A percentile compares a stretch with the other conserved stretches of the same genome.
Evolutionary conservation across 2,888 invertebrate species (phyloP).

Genomic region (Zelleria hepariella): DNA sequence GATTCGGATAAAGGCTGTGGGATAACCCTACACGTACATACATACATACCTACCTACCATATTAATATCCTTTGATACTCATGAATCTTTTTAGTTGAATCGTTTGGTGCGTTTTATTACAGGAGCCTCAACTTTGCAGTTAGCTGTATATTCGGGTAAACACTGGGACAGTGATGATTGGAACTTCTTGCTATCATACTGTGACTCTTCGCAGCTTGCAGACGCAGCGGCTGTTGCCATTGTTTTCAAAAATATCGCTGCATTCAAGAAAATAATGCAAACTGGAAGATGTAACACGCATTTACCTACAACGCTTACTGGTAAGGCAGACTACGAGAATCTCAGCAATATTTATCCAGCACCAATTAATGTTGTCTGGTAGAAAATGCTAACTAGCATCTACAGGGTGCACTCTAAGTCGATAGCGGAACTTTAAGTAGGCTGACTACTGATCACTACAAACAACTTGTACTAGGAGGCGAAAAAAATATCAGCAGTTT

Average conservation of each 20-base stretch:
- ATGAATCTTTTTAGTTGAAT: too few relatives aligned
- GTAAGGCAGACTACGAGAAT: too few relatives aligned
- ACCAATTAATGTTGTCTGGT: too few relatives aligned
- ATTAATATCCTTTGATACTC: too few relatives aligned
- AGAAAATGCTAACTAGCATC: too few relatives aligned
- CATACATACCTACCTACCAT: too few relatives aligned
- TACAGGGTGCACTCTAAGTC: too few relatives aligned
- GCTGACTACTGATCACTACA: too few relatives aligned
- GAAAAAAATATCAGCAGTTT: too few relatives aligned
- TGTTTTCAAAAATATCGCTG: slow-evolving; percentile 46
- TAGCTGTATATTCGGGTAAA: slow-evolving; percentile 53
- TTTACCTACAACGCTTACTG: slow-evolving; percentile 57
- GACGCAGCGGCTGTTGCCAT: slow-evolving; percentile 63
- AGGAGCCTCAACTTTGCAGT: slow-evolving; percentile 61
- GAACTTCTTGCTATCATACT: slow-evolving; percentile 50
- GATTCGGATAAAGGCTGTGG: background rate
- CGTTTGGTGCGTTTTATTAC: slow-evolving; percentile 12
- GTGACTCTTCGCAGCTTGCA: slow-evolving; percentile 61
- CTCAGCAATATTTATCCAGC: too few relatives aligned
- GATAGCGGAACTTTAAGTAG: too few relatives aligned
- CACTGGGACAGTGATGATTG: slow-evolving; percentile 51
- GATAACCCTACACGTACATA: background rate
- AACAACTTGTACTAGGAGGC: too few relatives aligned
- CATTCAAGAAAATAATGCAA: slow-evolving; percentile 46
- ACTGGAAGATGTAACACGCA: slow-evolving; percentile 59